These are phyloP conservation scores for Drosophila setosimentum DNA, from an alignment of 2,888 invertebrate species.

Conservation along the genomic window DNA sequence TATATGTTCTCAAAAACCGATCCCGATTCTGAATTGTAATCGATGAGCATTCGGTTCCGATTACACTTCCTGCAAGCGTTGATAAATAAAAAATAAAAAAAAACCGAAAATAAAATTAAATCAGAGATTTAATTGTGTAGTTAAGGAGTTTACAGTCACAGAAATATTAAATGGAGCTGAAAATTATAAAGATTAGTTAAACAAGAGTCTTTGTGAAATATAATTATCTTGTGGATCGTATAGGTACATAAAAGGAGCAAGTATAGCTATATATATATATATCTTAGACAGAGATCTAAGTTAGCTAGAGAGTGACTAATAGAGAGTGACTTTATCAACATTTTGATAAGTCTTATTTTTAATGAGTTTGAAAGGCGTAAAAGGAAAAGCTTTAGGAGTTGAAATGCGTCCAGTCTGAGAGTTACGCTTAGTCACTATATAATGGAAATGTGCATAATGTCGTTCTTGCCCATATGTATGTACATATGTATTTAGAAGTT, in stretches of 20 bases:
- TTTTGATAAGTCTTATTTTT: too few species aligned
- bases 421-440: background rate
- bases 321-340: background rate
- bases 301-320: background rate
- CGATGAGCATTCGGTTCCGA: background rate
- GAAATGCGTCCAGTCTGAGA: background rate
- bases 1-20: background rate
- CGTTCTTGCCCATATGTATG: background rate
- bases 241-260: background rate
- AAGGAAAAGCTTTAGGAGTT: too few species aligned
- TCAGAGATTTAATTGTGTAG: too few species aligned
- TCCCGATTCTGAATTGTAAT: background rate
- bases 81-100: background rate
- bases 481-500: slow-evolving; percentile 6
- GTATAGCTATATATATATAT: background rate
- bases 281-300: background rate
- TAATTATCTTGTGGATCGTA: too few species aligned
- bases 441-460: background rate
- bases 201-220: background rate
- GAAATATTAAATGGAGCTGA: background rate
- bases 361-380: too few species aligned
- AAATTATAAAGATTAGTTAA: too few species aligned
- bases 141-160: background rate
- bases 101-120: background rate
- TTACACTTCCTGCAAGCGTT: background rate